These are phyloP conservation scores for Orgyia antiqua DNA, from an alignment of 2,888 invertebrate species.

Conservation along the genomic window DNA sequence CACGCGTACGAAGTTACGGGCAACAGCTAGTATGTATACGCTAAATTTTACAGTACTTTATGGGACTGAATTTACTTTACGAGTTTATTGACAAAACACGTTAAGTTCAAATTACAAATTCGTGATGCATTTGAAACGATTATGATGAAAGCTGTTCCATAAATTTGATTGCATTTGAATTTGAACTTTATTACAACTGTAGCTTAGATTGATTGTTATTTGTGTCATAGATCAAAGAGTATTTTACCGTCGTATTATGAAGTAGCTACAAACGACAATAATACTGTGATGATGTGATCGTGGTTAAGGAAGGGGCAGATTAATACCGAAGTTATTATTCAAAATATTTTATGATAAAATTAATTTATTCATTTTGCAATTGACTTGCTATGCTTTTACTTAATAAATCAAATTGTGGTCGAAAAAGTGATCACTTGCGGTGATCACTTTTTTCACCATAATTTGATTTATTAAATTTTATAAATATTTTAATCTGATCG, in stretches of 20 bases:
- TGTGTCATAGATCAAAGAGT: constrained; percentile 55
- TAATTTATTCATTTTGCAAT: too few relatives aligned
- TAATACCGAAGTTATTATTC: too few relatives aligned
- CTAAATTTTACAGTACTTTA: too few relatives aligned
- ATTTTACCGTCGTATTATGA: constrained; percentile 49
- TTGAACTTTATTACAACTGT: constrained; percentile 29
- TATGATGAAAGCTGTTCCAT: constrained; percentile 39
- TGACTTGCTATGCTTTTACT: too few relatives aligned
- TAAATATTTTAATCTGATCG: background rate
- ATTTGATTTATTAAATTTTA: too few relatives aligned
- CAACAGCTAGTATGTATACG: too few relatives aligned
- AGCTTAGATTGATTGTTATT: constrained; percentile 25
- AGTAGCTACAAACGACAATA: constrained; percentile 61
- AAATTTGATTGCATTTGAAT: constrained; percentile 31
- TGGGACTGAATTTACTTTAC: background rate
- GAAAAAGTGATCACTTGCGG: too few relatives aligned
- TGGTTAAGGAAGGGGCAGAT: constrained; percentile 54
- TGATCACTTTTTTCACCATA: too few relatives aligned
- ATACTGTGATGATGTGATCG: constrained; percentile 60
- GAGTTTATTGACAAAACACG: too few relatives aligned
- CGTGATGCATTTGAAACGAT: constrained; percentile 26
- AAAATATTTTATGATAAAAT: too few relatives aligned
- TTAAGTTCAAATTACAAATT: constrained; percentile 22
- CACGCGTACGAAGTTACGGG: too few relatives aligned
- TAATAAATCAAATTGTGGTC: too few relatives aligned